A percentile compares a stretch with the other conserved stretches of the same genome.
phyloP scores from a whole-genome alignment of 2,797 vertebrate genomes.

The Netta rufina region DNA sequence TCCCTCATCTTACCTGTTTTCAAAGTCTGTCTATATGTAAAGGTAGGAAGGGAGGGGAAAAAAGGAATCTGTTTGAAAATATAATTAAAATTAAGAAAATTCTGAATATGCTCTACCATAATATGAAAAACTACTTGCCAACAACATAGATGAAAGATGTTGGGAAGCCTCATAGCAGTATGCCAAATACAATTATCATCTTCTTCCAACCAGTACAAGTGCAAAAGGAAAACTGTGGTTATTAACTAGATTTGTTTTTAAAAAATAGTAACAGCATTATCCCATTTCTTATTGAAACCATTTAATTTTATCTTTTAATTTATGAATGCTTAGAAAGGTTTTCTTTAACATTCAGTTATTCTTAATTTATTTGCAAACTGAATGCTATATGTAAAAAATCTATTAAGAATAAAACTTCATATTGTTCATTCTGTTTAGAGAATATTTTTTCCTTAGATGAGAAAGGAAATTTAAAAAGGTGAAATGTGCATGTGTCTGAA shows the following conservation, averaged over 20 bases:
- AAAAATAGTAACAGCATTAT: neutral
- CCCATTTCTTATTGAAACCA: neutral
- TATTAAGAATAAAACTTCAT: neutral
- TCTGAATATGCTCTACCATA: neutral
- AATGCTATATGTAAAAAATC: neutral
- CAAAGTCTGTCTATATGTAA: neutral
- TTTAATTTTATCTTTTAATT: neutral
- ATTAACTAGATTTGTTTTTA: neutral
- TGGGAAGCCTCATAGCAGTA: neutral
- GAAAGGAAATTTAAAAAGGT: neutral
- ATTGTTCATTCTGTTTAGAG: neutral
- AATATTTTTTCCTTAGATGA: neutral
- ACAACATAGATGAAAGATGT: neutral
- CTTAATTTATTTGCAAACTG: neutral
- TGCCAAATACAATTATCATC: neutral
- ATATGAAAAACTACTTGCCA: neutral
- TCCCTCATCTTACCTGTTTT: neutral
- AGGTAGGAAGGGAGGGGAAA: neutral
- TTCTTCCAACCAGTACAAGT: neutral
- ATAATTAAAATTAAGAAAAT: neutral
- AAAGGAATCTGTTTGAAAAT: neutral
- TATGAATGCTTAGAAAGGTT: neutral
- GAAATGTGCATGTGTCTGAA: neutral
- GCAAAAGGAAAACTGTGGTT: neutral
- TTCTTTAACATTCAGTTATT: neutral